phyloP scores from a whole-genome alignment of 2,888 invertebrate species.

The Lasioglossum vierecki region DNA sequence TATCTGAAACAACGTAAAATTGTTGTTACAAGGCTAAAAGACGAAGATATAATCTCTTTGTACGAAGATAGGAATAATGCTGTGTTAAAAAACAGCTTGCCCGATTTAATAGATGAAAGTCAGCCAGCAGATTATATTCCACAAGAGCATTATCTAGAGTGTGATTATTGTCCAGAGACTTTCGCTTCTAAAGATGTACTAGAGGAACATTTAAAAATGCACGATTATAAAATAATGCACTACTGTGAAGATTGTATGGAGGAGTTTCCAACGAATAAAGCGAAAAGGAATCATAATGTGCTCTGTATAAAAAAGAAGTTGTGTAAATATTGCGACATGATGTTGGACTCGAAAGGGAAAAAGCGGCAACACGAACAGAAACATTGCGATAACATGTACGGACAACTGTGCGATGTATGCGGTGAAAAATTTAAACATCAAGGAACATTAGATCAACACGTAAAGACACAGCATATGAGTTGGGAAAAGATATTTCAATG shows the following conservation, averaged over 20 bases:
- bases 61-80: slow-evolving; percentile 77
- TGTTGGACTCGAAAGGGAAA: slow-evolving; percentile 81
- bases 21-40: slow-evolving; percentile 78
- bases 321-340: slow-evolving; percentile 78
- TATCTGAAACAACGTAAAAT: slow-evolving; percentile 81
- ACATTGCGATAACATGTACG: slow-evolving; percentile 79
- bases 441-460: slow-evolving; percentile 82
- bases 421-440: slow-evolving; percentile 83
- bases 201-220: slow-evolving; percentile 79
- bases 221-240: slow-evolving; percentile 80
- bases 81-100: slow-evolving; percentile 66
- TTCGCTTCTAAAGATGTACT: slow-evolving; percentile 75
- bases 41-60: slow-evolving; percentile 79
- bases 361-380: slow-evolving; percentile 83
- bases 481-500: slow-evolving; percentile 82
- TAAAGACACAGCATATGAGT: slow-evolving; percentile 81
- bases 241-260: slow-evolving; percentile 81
- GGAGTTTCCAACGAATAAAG: slow-evolving; percentile 80
- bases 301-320: slow-evolving; percentile 78
- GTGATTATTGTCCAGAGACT: slow-evolving; percentile 80
- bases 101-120: slow-evolving; percentile 71
- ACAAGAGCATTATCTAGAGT: slow-evolving; percentile 74
- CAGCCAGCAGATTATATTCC: slow-evolving; percentile 69
- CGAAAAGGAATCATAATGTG: slow-evolving; percentile 78
- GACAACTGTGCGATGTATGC: slow-evolving; percentile 81